phyloP scores from a whole-genome alignment of 1,140 invertebrate species.

The Penaeus japonicus region DNA sequence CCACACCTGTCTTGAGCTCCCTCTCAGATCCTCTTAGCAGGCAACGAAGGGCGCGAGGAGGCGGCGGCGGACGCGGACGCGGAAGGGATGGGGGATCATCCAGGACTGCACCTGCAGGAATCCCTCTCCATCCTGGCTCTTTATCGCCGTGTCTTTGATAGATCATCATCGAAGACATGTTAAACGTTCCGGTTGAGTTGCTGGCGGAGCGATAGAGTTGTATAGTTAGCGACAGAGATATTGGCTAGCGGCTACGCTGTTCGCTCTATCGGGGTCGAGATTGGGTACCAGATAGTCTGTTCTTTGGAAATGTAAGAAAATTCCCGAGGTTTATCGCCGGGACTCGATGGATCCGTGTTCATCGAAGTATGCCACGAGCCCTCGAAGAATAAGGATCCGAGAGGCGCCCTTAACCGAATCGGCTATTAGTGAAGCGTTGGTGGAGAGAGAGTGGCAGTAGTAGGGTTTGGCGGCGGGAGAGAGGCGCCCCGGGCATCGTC shows the following conservation, averaged over 20 bases:
- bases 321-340: background rate
- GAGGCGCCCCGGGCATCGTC: constrained; percentile 19
- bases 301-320: background rate
- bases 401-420: background rate
- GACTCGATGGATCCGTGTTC: background rate
- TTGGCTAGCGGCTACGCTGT: background rate
- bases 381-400: background rate
- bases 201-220: constrained; percentile 36
- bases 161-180: constrained; percentile 19
- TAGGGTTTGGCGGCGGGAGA: background rate
- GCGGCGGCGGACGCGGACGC: background rate
- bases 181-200: constrained; percentile 37
- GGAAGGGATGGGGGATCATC: background rate
- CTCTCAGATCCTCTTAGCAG: no score
- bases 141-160: background rate
- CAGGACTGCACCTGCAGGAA: background rate
- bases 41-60: background rate
- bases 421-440: background rate
- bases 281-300: background rate
- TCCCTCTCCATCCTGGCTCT: background rate
- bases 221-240: constrained; percentile 20
- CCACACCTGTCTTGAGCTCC: no score
- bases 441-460: background rate
- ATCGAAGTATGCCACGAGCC: background rate
- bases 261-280: constrained; percentile 27